These are phyloP conservation scores for Lamellibrachia columna DNA, from an alignment of 2,888 invertebrate genomes.

Conservation along the genomic window DNA sequence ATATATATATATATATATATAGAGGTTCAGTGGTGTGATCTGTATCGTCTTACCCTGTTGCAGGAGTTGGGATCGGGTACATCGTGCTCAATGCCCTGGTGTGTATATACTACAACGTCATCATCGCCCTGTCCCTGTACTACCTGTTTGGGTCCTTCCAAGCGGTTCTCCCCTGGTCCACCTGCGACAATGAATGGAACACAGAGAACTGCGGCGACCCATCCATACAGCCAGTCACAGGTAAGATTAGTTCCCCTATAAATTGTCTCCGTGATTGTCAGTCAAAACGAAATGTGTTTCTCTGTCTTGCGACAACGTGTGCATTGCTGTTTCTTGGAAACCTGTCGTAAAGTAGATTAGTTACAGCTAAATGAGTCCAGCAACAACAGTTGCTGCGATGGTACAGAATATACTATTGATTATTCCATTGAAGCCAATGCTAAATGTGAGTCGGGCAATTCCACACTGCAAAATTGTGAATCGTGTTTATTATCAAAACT, in stretches of 20 bases:
- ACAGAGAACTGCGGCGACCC: conserved; percentile 36
- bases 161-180: conserved; percentile 34
- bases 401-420: too few species aligned
- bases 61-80: conserved; percentile 45
- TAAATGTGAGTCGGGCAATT: too few species aligned
- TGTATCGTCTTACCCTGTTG: background rate
- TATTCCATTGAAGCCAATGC: too few species aligned
- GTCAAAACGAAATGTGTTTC: too few species aligned
- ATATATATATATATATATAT: background rate
- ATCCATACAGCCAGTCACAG: background rate
- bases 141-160: conserved; percentile 39
- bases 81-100: conserved; percentile 43
- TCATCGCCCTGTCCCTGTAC: conserved; percentile 37
- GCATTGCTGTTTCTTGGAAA: too few species aligned
- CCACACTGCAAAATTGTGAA: too few species aligned
- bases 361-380: background rate
- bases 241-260: background rate
- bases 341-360: background rate
- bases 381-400: background rate
- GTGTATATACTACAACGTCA: conserved; percentile 42
- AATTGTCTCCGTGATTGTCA: background rate
- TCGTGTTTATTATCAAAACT: too few species aligned
- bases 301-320: too few species aligned
- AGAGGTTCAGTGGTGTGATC: background rate
- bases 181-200: conserved; percentile 39